Percentiles rank a stretch among this genome's conserved stretches.
Evolutionary conservation across 1,140 invertebrate species (phyloP).

Genomic region (Drosophila pachea): DNA sequence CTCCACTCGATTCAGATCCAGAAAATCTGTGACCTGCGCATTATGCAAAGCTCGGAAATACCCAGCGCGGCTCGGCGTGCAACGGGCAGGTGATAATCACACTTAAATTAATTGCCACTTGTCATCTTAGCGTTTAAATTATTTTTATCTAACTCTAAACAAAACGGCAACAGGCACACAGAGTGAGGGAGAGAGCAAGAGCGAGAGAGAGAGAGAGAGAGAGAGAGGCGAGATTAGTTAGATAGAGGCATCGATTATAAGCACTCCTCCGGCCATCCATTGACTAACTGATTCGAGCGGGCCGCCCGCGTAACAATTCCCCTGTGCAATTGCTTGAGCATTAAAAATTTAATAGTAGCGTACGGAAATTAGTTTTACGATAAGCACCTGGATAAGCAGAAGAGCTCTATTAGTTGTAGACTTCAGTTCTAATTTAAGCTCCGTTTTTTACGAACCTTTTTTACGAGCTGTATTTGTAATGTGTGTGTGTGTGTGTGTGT

Average conservation of each 20-base stretch:
- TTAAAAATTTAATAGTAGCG: constrained; percentile 35
- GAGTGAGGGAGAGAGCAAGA: too few relatives aligned
- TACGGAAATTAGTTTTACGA: constrained; percentile 67
- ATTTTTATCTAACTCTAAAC: constrained; percentile 67
- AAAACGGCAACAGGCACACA: constrained; percentile 37
- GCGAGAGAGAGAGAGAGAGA: too few relatives aligned
- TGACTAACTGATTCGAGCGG: constrained; percentile 30
- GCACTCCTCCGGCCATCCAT: constrained; percentile 15
- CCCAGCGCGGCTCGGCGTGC: constrained; percentile 55
- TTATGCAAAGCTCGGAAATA: constrained; percentile 62
- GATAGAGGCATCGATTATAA: constrained; percentile 26
- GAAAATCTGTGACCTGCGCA: constrained; percentile 67
- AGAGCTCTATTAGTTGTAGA: constrained; percentile 70
- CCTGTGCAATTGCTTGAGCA: constrained; percentile 57
- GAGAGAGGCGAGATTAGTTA: neutral
- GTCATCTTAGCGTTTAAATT: constrained; percentile 76
- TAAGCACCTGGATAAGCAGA: constrained; percentile 52
- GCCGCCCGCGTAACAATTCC: constrained; percentile 25
- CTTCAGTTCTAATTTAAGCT: constrained; percentile 33
- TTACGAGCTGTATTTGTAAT: constrained; percentile 54
- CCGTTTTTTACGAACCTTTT: constrained; percentile 45
- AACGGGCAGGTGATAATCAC: constrained; percentile 73
- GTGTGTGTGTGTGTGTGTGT: constrained; percentile 28
- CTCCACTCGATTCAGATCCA: constrained; percentile 62
- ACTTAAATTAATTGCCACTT: constrained; percentile 78